phyloP scores from a whole-genome alignment of 2,888 invertebrate species.

The Eubasilissa splendida region DNA sequence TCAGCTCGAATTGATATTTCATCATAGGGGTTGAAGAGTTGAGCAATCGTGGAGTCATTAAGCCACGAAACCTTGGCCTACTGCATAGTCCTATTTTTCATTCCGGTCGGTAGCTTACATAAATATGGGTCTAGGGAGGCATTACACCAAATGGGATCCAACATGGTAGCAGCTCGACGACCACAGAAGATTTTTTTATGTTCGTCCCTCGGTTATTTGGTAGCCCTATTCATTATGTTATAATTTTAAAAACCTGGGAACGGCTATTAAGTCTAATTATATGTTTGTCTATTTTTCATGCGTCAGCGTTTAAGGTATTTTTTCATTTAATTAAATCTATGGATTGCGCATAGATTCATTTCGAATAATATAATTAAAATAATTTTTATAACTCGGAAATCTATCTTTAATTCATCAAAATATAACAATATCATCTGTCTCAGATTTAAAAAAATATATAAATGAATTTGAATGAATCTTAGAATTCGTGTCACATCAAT shows the following conservation, averaged over 20 bases:
- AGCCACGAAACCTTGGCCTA: conserved; percentile 1
- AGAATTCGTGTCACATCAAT: too few relatives aligned
- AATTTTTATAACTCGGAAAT: too few relatives aligned
- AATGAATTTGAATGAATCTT: too few relatives aligned
- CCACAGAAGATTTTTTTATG: conserved; percentile 15
- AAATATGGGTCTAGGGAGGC: conserved; percentile 45
- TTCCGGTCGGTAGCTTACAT: conserved; percentile 40
- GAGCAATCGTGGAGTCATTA: neutral
- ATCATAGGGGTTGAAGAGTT: conserved; percentile 22
- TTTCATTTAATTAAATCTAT: too few relatives aligned
- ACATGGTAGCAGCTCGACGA: conserved; percentile 21
- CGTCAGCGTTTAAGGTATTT: too few relatives aligned
- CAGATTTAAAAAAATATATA: too few relatives aligned
- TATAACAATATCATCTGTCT: too few relatives aligned
- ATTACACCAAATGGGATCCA: conserved; percentile 25
- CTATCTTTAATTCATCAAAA: too few relatives aligned
- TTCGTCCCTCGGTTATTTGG: conserved; percentile 4
- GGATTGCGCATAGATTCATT: too few relatives aligned
- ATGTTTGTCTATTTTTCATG: conserved; percentile 15
- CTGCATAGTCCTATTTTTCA: neutral
- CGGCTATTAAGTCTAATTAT: conserved; percentile 7
- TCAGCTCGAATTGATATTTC: neutral
- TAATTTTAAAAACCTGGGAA: conserved; percentile 10
- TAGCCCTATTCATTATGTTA: conserved; percentile 13
- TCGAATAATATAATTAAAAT: too few relatives aligned